Percentiles rank a stretch among this genome's conserved stretches.
These are phyloP conservation scores for Plumapathes pennacea DNA, from an alignment of 92 coral and sea anemone species.

Conservation along the genomic window DNA sequence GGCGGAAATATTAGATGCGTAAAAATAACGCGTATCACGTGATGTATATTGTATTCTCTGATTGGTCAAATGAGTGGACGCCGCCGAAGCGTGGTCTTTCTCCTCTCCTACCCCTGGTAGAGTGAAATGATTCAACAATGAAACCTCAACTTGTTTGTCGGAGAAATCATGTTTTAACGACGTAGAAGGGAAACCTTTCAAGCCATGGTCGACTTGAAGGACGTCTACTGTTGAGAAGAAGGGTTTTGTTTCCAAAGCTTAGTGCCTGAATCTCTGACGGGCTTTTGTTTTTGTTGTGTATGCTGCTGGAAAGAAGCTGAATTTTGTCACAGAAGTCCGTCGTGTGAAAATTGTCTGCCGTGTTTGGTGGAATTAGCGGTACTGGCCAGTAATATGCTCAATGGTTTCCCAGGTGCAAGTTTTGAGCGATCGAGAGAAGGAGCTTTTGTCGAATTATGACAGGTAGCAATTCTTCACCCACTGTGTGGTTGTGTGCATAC, in stretches of 20 bases:
- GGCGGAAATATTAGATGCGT: too few species aligned
- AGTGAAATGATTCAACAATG: conserved; percentile 57
- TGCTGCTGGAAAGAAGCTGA: conserved; percentile 71
- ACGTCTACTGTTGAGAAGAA: conserved; percentile 20
- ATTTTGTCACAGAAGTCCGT: conserved; percentile 47
- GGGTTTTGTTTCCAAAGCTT: conserved; percentile 25
- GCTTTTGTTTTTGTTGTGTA: conserved; percentile 86
- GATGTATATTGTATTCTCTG: conserved; percentile 10
- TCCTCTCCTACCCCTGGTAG: conserved; percentile 80
- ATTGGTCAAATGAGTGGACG: conserved; percentile 44
- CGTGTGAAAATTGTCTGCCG: conserved; percentile 23
- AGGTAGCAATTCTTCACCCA: conserved; percentile 56
- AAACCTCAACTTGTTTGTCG: conserved; percentile 48
- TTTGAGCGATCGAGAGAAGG: conserved; percentile 99
- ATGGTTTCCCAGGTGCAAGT: conserved; percentile 99
- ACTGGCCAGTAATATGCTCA: conserved; percentile 91
- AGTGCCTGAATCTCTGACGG: conserved; percentile 31
- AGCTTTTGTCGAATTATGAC: conserved; percentile 92
- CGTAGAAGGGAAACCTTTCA: conserved; percentile 38
- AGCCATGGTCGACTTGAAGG: conserved; percentile 31
- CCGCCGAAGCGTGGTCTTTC: conserved; percentile 56
- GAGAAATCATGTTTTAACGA: conserved; percentile 36
- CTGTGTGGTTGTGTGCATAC: conserved; percentile 1
- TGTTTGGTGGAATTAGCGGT: conserved; percentile 57
- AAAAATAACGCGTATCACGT: too few species aligned